A percentile compares a stretch with the other conserved stretches of the same genome.
Evolutionary conservation across 2,797 vertebrate species (phyloP).

Genomic region (Chrosomus eos): DNA sequence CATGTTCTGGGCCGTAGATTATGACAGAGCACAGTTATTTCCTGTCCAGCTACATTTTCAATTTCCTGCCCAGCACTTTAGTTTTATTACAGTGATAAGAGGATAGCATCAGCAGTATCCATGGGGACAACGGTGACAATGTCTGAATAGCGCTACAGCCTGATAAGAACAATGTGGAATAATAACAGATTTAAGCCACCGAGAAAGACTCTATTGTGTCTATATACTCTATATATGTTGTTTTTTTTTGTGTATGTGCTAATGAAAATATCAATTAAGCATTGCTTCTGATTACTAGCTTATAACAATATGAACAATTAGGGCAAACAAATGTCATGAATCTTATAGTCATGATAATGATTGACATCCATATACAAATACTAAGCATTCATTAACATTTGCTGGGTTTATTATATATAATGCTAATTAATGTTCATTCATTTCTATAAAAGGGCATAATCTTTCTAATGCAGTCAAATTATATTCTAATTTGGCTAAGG

Average conservation of each 20-base stretch:
- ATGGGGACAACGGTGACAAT: conserved; percentile 72
- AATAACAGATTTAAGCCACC: conserved; percentile 56
- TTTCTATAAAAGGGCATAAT: neutral
- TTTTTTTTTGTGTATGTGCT: conserved; percentile 5
- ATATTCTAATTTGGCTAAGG: neutral
- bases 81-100: conserved; percentile 84
- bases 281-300: conserved; percentile 30
- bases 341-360: conserved; percentile 20
- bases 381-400: neutral
- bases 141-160: conserved; percentile 69
- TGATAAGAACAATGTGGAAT: conserved; percentile 76
- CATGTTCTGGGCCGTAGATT: conserved; percentile 93
- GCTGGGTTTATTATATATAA: neutral
- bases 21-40: conserved; percentile 99
- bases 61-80: conserved; percentile 95
- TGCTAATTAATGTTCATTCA: neutral
- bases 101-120: conserved; percentile 85
- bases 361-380: conserved; percentile 16
- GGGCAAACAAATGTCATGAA: conserved; percentile 21
- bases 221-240: too few relatives aligned
- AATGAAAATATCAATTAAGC: conserved; percentile 52
- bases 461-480: neutral
- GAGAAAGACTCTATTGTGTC: conserved; percentile 16
- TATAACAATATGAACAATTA: conserved; percentile 18
- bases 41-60: conserved; percentile 98